A percentile compares a stretch with the other conserved stretches of the same genome.
These are phyloP conservation scores for Scleropages formosus DNA, from an alignment of 2,797 vertebrate genomes.

Conservation along the genomic window DNA sequence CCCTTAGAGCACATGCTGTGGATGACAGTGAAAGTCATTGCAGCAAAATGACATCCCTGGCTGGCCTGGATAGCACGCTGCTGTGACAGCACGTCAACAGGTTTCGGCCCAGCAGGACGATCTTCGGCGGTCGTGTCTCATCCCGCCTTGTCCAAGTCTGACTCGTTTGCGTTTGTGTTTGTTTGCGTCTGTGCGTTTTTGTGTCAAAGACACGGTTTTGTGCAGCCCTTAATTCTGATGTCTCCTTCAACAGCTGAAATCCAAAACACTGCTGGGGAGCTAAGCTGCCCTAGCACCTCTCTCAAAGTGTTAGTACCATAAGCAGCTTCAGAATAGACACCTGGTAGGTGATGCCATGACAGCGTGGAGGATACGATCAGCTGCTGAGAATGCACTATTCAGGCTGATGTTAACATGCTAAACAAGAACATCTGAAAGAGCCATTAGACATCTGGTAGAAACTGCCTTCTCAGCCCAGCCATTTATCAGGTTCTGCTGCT, in stretches of 20 bases:
- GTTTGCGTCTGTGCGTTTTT: background rate
- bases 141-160: background rate
- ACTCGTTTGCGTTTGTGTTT: background rate
- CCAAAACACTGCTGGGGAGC: too few species aligned
- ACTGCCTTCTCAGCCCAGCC: slow-evolving; percentile 5
- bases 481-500: too few species aligned
- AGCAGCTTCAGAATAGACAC: too few species aligned
- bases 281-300: too few species aligned
- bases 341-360: background rate
- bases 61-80: slow-evolving; percentile 65
- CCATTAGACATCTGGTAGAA: too few species aligned
- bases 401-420: too few species aligned
- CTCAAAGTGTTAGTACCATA: too few species aligned
- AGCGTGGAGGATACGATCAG: background rate
- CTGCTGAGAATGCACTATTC: background rate
- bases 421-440: too few species aligned
- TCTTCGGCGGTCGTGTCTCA: slow-evolving; percentile 39
- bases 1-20: slow-evolving; percentile 34
- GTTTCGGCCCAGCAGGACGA: slow-evolving; percentile 61
- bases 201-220: too few species aligned
- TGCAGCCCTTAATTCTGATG: too few species aligned
- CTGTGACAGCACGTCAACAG: slow-evolving; percentile 51
- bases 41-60: slow-evolving; percentile 56
- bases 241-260: too few species aligned
- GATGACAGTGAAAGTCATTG: slow-evolving; percentile 63